phyloP scores from a whole-genome alignment of 2,888 invertebrate species.

The Drosophila ustulata region DNA sequence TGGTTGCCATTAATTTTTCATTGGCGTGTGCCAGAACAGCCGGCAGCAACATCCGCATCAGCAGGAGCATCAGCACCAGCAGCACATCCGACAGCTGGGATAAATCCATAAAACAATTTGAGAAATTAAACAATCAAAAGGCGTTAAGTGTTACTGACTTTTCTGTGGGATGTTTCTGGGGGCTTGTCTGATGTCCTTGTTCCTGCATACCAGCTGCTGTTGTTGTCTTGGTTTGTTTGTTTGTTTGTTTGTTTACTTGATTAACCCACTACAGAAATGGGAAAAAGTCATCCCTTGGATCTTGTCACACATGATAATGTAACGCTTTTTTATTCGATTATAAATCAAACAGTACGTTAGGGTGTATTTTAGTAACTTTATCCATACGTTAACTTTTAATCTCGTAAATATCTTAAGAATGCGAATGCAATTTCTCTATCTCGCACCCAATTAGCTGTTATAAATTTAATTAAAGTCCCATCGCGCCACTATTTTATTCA shows the following conservation, averaged over 20 bases:
- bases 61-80: constrained; percentile 16
- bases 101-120: constrained; percentile 81
- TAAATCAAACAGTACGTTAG: constrained; percentile 14
- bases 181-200: constrained; percentile 15
- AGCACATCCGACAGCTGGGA: constrained; percentile 59
- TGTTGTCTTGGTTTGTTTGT: constrained; percentile 12
- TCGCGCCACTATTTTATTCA: constrained; percentile 43
- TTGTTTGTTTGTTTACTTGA: constrained; percentile 71
- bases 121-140: constrained; percentile 81
- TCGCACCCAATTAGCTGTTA: constrained; percentile 21
- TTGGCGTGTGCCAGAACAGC: constrained; percentile 68
- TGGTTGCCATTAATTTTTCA: constrained; percentile 75
- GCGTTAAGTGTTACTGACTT: constrained; percentile 79
- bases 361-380: not conserved
- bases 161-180: constrained; percentile 36
- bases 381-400: not conserved
- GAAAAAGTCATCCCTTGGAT: constrained; percentile 17
- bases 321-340: constrained; percentile 44
- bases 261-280: constrained; percentile 54
- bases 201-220: constrained; percentile 33
- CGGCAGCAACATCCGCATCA: constrained; percentile 21
- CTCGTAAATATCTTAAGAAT: not conserved
- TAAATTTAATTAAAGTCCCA: constrained; percentile 36
- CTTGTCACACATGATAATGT: constrained; percentile 56
- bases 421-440: constrained; percentile 1